These are phyloP conservation scores for Nephrotoma flavescens DNA, from an alignment of 2,888 invertebrate species.

Conservation along the genomic window DNA sequence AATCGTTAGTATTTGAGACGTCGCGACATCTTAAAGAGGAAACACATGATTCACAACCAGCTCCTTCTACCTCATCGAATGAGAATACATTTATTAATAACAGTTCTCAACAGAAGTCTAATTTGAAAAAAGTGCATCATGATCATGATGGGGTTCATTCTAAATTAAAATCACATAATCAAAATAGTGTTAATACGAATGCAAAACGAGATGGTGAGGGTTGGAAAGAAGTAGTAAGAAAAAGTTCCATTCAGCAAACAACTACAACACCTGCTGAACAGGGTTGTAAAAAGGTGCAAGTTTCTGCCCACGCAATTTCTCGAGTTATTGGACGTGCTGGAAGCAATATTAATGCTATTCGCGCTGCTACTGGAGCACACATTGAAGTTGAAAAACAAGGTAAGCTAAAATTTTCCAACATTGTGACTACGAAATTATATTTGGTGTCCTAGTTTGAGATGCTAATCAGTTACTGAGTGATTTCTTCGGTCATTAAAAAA, in stretches of 20 bases:
- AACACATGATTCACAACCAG: constrained; percentile 43
- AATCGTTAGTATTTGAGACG: constrained; percentile 56
- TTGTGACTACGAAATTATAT: too few species aligned
- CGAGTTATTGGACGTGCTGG: constrained; percentile 95
- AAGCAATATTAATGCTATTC: constrained; percentile 94
- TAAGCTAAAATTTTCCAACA: constrained; percentile 6
- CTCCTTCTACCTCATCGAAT: constrained; percentile 16
- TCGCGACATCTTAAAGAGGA: constrained; percentile 58
- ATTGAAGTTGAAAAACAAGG: constrained; percentile 97
- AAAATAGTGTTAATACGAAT: constrained; percentile 25
- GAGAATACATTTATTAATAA: constrained; percentile 8
- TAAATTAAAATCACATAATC: constrained; percentile 41
- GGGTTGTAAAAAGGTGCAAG: constrained; percentile 80
- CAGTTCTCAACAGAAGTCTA: constrained; percentile 7
- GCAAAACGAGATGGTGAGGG: constrained; percentile 73
- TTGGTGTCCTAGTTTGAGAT: too few species aligned
- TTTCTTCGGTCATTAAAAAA: too few species aligned
- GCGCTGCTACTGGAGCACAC: constrained; percentile 91
- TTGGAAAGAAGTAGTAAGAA: constrained; percentile 93
- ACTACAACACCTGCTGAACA: constrained; percentile 25
- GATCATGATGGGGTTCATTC: constrained; percentile 3
- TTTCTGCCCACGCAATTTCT: constrained; percentile 88
- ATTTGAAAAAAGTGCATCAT: not conserved
- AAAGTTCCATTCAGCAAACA: constrained; percentile 45
- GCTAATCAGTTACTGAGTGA: too few species aligned